Conservation (phyloP, 2,888 invertebrate genomes). For the Scotopteryx bipunctaria region DNA sequence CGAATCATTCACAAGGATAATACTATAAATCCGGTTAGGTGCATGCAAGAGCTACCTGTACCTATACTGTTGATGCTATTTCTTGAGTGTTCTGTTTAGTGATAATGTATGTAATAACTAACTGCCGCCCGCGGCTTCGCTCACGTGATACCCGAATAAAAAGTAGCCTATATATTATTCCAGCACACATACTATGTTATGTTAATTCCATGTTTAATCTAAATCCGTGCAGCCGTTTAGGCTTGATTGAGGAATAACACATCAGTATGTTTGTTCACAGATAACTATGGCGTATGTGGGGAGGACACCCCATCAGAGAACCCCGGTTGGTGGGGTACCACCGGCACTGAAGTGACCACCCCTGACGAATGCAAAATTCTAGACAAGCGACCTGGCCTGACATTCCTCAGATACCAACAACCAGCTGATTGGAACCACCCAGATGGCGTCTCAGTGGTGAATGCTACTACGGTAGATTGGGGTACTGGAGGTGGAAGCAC, state of each 20-base stretch:
- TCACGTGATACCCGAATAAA: too few relatives aligned
- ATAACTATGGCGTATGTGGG: constrained; percentile 92
- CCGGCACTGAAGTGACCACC: constrained; percentile 88
- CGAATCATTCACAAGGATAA: not conserved
- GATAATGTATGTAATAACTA: too few relatives aligned
- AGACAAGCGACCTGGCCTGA: constrained; percentile 93
- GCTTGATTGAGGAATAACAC: too few relatives aligned
- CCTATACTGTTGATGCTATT: too few relatives aligned
- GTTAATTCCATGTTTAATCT: too few relatives aligned
- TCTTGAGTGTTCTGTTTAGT: not conserved
- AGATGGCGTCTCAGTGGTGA: constrained; percentile 93
- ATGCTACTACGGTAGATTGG: constrained; percentile 92
- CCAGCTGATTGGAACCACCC: constrained; percentile 95
- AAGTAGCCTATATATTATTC: too few relatives aligned
- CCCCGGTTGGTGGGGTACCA: constrained; percentile 95
- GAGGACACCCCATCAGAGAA: constrained; percentile 92
- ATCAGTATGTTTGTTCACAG: constrained; percentile 60
- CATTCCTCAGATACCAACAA: constrained; percentile 93
- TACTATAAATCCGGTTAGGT: too few relatives aligned
- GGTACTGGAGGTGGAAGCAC: constrained; percentile 87
- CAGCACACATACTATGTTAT: too few relatives aligned
- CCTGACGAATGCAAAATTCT: constrained; percentile 90
- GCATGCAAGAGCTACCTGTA: too few relatives aligned
- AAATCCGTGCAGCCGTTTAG: too few relatives aligned
- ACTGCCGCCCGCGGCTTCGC: too few relatives aligned